Base-by-base conservation (phyloP, 1,140 invertebrate species). In the Temnothorax curvispinosus region DNA sequence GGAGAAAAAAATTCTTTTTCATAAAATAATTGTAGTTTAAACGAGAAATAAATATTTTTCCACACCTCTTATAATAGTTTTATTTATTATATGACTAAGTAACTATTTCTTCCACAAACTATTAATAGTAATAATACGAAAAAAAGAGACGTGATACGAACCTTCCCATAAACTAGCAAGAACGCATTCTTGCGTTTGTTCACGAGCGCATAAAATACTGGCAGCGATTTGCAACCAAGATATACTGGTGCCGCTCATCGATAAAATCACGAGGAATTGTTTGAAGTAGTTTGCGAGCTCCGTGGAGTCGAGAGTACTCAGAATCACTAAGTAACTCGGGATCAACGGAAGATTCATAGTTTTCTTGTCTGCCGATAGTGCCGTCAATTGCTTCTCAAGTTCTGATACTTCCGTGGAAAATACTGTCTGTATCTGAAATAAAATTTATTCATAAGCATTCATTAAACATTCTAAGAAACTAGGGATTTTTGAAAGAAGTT, bases 111-210 rank as follows among this genome's bases (percentile, higher is more conserved):
- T 62, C 8, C 44, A 60, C 7, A 74, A 67, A 65, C 27, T 64
- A 72, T 62, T 54, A 69, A 71, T 38, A 27, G 76, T 54, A 78
- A 27, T 81, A 65, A 60, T 58, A 84, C 32, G 18, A 58, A 86
- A 38, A 21, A 54, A 18, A 44, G 18, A 77, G 18, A 67, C 78
- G 7, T 67, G 5, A 50, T 15, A 88, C 81, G 41, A 90, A 97
- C 96, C 96, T 93, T 97, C 97, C 96, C 97, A 97, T 27, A 98
- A 94, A 85, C 97, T 96, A 78, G 96, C 95, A 72, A 98, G 93
- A 67, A 97, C 95, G 8, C 96, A 92, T 75, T 97, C 96, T 71
- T 97, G 96, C n/a, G 96, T 93, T 50, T 95, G 92, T 0, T 94
- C 94, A 27, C 94, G 94, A 76, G 94, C 93, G n/a, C 96, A 95